These are phyloP conservation scores for Apamea anceps DNA, from an alignment of 2,888 invertebrate genomes.

Conservation along the genomic window DNA sequence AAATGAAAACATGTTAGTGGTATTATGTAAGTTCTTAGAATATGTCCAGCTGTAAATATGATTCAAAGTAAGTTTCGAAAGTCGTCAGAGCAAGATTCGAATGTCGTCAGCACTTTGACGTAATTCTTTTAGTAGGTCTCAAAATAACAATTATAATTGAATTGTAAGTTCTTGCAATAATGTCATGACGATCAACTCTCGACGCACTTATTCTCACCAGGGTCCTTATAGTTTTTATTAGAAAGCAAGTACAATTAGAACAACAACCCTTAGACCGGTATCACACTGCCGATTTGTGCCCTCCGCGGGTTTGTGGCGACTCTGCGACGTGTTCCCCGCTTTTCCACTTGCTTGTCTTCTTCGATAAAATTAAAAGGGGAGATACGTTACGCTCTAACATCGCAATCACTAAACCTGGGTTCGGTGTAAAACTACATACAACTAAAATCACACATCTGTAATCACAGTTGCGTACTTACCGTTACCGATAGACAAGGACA, in stretches of 20 bases:
- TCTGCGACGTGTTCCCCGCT: neutral
- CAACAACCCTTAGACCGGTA: neutral
- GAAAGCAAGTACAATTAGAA: neutral
- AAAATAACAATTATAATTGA: no score
- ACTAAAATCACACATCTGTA: neutral
- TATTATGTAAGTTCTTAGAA: neutral
- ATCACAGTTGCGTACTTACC: neutral
- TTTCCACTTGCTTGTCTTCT: neutral
- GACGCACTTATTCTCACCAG: neutral
- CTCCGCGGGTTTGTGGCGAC: neutral
- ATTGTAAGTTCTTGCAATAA: neutral
- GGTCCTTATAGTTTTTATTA: neutral
- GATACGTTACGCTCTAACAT: neutral
- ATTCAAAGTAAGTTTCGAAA: slow-evolving; percentile 2
- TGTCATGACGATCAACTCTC: neutral
- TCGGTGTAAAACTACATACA: neutral
- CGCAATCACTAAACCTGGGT: neutral
- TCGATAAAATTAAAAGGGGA: neutral
- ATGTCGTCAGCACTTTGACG: neutral
- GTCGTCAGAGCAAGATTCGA: neutral
- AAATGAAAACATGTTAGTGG: neutral
- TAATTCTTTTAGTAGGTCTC: neutral
- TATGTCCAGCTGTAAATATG: neutral
- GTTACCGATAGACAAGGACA: neutral
- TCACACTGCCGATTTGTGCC: neutral